These are phyloP conservation scores for Tenthredo mesomela DNA, from an alignment of 2,888 invertebrate species.

Conservation along the genomic window DNA sequence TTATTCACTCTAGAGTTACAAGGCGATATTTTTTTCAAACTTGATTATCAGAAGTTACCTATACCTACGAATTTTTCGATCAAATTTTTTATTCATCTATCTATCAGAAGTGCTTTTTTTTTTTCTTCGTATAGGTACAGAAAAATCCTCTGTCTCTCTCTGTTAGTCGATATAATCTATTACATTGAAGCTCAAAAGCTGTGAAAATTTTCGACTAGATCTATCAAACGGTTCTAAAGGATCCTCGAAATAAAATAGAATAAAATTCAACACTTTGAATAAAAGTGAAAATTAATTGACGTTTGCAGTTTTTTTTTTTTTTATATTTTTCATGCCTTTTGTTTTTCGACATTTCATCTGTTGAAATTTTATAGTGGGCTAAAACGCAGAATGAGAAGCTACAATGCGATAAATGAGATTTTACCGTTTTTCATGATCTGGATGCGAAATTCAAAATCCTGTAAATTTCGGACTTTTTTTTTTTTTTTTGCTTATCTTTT, in stretches of 20 bases:
- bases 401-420: too few relatives aligned
- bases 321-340: neutral
- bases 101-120: neutral
- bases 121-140: neutral
- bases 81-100: neutral
- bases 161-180: neutral
- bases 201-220: constrained; percentile 5
- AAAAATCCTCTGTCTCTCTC: neutral
- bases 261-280: neutral
- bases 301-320: neutral
- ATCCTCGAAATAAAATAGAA: neutral
- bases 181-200: neutral
- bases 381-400: too few relatives aligned
- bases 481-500: too few relatives aligned
- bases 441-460: too few relatives aligned
- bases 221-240: neutral
- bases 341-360: too few relatives aligned
- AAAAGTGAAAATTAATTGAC: neutral
- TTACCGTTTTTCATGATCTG: too few relatives aligned
- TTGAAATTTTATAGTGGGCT: too few relatives aligned
- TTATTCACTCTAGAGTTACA: neutral
- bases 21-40: neutral
- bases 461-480: too few relatives aligned
- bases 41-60: neutral
- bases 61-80: neutral